These are phyloP conservation scores for Siderastrea radians DNA, from an alignment of 92 coral and sea anemone genomes.

Conservation along the genomic window DNA sequence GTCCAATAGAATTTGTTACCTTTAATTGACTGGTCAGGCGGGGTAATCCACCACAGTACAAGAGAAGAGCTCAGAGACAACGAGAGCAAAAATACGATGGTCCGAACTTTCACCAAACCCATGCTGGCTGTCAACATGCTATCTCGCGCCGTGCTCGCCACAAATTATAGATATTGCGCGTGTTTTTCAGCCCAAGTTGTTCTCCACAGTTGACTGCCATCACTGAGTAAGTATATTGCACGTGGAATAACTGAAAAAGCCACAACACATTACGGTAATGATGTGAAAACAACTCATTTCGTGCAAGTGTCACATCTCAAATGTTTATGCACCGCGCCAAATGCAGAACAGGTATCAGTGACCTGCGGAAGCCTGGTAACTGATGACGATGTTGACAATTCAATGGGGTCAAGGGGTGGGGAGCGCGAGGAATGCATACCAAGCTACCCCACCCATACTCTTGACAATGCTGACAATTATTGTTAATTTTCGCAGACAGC, in stretches of 20 bases:
- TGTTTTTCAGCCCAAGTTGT: conserved; percentile 12
- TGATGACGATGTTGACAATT: neutral
- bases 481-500: too few species aligned
- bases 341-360: neutral
- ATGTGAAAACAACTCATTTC: neutral
- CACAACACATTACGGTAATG: neutral
- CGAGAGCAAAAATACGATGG: conserved; percentile 68
- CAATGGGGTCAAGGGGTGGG: neutral
- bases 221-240: conserved; percentile 3
- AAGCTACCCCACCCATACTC: neutral
- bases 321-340: conserved; percentile 37
- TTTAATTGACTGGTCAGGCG: conserved; percentile 55
- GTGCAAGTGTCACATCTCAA: conserved; percentile 2
- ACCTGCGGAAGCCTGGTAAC: conserved; percentile 24
- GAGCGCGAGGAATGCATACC: neutral
- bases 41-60: conserved; percentile 81
- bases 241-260: conserved; percentile 2
- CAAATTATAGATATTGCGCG: conserved; percentile 22
- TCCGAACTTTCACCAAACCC: conserved; percentile 72
- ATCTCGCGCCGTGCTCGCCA: conserved; percentile 22
- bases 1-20: conserved; percentile 13
- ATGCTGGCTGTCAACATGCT: conserved; percentile 68
- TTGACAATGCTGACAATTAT: too few species aligned
- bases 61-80: conserved; percentile 76
- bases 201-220: conserved; percentile 30